Evolutionary conservation across 2,113 vertebrate species (phyloP).

Genomic region (Empidonax alnorum): DNA sequence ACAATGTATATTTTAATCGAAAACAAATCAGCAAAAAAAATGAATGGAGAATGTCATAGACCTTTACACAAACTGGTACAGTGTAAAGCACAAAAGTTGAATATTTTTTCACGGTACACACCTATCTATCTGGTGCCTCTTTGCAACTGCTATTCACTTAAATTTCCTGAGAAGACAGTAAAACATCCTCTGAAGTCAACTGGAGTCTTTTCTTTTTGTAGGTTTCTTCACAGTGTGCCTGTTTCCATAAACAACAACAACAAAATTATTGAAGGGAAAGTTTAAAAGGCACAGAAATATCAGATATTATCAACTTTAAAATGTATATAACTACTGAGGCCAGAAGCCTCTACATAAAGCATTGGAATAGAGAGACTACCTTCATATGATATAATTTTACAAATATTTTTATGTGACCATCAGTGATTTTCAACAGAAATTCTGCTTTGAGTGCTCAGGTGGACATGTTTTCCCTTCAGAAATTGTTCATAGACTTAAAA

Average conservation of each 20-base stretch:
- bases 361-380: background rate
- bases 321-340: background rate
- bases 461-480: background rate
- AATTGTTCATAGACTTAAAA: background rate
- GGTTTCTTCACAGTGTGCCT: background rate
- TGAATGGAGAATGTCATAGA: background rate
- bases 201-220: background rate
- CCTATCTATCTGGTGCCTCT: background rate
- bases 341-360: background rate
- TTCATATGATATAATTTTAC: background rate
- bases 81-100: background rate
- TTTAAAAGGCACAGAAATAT: background rate
- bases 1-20: background rate
- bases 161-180: background rate
- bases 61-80: background rate
- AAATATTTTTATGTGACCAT: background rate
- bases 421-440: background rate
- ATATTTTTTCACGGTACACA: background rate
- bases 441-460: background rate
- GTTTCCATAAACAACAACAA: background rate
- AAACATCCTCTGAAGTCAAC: background rate
- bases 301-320: background rate
- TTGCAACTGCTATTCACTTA: background rate
- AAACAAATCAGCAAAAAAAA: background rate
- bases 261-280: background rate